phyloP scores from a whole-genome alignment of 2,888 invertebrate genomes.

The Himalopsyche tibetana region DNA sequence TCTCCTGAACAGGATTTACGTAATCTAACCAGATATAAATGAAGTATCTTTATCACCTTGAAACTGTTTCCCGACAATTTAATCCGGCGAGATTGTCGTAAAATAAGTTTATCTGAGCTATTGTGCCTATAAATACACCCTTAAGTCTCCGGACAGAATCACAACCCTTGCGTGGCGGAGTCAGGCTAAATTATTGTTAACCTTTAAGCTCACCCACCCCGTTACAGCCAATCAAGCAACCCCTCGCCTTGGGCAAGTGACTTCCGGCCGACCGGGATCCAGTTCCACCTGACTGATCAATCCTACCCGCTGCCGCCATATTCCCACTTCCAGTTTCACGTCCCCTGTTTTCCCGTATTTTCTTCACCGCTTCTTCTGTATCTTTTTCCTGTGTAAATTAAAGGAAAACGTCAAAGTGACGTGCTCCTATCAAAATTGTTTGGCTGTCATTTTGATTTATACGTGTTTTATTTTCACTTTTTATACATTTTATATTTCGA shows the following conservation, averaged over 20 bases:
- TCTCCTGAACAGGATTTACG: too few species aligned
- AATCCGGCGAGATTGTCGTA: constrained; percentile 14
- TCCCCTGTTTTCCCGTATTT: constrained; percentile 11
- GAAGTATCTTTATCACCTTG: background rate
- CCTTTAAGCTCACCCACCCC: constrained; percentile 54
- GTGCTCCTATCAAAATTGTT: background rate
- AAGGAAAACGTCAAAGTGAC: background rate
- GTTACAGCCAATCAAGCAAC: constrained; percentile 44
- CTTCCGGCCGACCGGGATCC: constrained; percentile 41
- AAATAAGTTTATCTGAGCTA: constrained; percentile 53
- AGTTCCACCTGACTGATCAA: constrained; percentile 44
- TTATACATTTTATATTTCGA: too few species aligned
- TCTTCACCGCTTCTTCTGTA: background rate
- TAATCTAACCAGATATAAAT: too few species aligned
- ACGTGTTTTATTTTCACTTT: too few species aligned
- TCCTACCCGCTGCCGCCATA: constrained; percentile 3
- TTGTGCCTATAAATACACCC: constrained; percentile 59
- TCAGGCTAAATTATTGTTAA: constrained; percentile 61
- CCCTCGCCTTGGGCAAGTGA: constrained; percentile 36
- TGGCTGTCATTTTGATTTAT: background rate
- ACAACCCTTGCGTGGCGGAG: constrained; percentile 51
- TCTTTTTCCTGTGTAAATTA: constrained; percentile 33
- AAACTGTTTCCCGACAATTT: background rate
- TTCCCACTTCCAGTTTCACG: background rate
- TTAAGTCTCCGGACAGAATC: constrained; percentile 59